Evolutionary conservation across 2,797 vertebrate species (phyloP).

Genomic region (Amblyraja radiata): DNA sequence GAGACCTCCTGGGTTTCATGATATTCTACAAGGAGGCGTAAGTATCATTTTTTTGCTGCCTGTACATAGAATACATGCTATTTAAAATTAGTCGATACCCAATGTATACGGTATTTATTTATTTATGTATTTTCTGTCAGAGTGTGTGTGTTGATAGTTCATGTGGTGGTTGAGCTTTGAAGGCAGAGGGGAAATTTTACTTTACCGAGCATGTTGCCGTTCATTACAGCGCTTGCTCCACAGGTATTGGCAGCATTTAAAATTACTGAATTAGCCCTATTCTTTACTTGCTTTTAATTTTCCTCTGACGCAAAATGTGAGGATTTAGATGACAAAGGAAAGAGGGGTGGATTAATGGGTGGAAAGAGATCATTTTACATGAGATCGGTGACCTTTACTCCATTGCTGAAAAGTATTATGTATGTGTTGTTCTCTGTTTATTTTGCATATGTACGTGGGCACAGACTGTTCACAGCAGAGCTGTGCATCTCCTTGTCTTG

Average conservation of each 20-base stretch:
- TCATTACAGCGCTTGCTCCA: not conserved
- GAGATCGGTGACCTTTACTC: not conserved
- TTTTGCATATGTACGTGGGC: not conserved
- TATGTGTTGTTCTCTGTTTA: not conserved
- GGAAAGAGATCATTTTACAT: not conserved
- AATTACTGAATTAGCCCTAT: not conserved
- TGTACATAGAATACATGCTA: not conserved
- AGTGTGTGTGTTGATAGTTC: not conserved
- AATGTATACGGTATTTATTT: not conserved
- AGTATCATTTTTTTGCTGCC: constrained; percentile 51
- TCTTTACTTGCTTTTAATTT: not conserved
- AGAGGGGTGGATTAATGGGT: no score
- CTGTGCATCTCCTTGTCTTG: not conserved
- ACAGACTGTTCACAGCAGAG: not conserved
- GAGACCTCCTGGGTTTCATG: constrained; percentile 94
- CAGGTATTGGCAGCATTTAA: not conserved
- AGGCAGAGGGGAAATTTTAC: not conserved
- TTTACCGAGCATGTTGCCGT: not conserved
- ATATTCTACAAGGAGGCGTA: constrained; percentile 97
- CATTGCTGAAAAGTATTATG: not conserved
- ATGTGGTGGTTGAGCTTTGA: not conserved
- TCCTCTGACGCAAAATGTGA: not conserved
- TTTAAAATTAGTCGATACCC: not conserved
- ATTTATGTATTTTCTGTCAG: not conserved
- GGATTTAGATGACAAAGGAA: not conserved